A percentile compares a stretch with the other conserved stretches of the same genome.
phyloP scores from a whole-genome alignment of 2,113 vertebrate species.

The Campylomormyrus tamandua region DNA sequence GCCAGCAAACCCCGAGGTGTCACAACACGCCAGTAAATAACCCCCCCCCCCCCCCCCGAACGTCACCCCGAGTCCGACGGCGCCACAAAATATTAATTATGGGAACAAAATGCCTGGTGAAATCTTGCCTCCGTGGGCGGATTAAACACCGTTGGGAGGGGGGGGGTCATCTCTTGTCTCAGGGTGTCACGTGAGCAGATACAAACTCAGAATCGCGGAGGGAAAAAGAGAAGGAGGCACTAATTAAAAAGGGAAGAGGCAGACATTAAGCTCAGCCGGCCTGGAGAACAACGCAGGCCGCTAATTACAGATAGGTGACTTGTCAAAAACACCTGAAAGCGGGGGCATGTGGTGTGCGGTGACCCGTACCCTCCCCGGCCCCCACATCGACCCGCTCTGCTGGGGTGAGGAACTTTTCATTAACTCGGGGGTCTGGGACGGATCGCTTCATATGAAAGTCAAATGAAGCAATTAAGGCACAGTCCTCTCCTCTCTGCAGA shows the following conservation, averaged over 20 bases:
- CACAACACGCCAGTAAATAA: neutral
- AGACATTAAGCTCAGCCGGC: neutral
- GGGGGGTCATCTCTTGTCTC: neutral
- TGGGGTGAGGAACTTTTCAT: constrained; percentile 19
- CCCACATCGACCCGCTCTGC: neutral
- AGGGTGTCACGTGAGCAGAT: neutral
- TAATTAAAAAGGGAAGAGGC: neutral
- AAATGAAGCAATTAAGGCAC: constrained; percentile 28
- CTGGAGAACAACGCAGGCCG: neutral
- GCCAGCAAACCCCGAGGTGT: neutral
- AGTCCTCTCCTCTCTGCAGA: constrained; percentile 8
- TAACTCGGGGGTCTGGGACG: constrained; percentile 12
- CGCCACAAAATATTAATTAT: constrained; percentile 13
- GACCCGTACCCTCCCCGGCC: neutral
- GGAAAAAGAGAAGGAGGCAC: neutral
- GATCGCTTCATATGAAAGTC: constrained; percentile 29
- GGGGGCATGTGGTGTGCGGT: neutral
- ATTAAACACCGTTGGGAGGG: neutral
- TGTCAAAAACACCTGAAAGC: constrained; percentile 28
- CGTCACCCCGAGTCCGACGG: neutral
- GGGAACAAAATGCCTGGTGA: neutral
- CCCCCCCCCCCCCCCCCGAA: neutral
- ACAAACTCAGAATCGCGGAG: neutral
- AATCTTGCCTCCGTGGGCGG: neutral
- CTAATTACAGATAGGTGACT: constrained; percentile 14